A percentile compares a stretch with the other conserved stretches of the same genome.
These are phyloP conservation scores for Conistra vaccinii DNA, from an alignment of 2,888 invertebrate species.

Conservation along the genomic window DNA sequence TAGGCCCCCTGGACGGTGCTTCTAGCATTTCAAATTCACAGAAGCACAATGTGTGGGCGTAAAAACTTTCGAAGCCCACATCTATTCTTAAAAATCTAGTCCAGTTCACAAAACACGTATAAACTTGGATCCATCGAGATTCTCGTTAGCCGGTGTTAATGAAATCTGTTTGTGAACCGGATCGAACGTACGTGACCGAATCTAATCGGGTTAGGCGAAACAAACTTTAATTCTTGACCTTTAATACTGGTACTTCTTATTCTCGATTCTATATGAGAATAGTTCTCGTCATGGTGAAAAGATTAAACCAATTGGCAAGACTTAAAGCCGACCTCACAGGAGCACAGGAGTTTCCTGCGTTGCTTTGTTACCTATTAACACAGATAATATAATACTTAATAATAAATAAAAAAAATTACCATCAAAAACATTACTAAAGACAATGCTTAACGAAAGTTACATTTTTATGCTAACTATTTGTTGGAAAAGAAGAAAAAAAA, in stretches of 20 bases:
- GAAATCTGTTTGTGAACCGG: slow-evolving; percentile 43
- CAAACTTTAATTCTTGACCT: slow-evolving; percentile 13
- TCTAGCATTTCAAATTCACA: not conserved
- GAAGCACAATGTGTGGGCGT: not conserved
- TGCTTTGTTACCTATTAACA: no score
- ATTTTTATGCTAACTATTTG: no score
- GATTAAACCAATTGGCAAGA: no score
- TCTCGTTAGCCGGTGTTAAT: slow-evolving; percentile 55
- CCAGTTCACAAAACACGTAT: slow-evolving; percentile 43
- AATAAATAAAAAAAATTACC: no score
- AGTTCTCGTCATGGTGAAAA: no score
- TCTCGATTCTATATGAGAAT: slow-evolving; percentile 1
- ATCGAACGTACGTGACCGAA: slow-evolving; percentile 57
- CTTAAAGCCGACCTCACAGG: no score
- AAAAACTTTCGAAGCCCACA: not conserved
- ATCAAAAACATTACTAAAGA: no score
- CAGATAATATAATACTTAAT: no score
- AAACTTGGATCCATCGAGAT: slow-evolving; percentile 14
- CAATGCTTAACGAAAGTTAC: no score
- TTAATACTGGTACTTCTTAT: not conserved
- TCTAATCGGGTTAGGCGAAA: slow-evolving; percentile 47
- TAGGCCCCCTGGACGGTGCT: no score
- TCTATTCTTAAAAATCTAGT: not conserved
- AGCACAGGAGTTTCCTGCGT: no score
- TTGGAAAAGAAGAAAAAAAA: no score